phyloP scores from a whole-genome alignment of 1,140 invertebrate species.

The Metaphire vulgaris region DNA sequence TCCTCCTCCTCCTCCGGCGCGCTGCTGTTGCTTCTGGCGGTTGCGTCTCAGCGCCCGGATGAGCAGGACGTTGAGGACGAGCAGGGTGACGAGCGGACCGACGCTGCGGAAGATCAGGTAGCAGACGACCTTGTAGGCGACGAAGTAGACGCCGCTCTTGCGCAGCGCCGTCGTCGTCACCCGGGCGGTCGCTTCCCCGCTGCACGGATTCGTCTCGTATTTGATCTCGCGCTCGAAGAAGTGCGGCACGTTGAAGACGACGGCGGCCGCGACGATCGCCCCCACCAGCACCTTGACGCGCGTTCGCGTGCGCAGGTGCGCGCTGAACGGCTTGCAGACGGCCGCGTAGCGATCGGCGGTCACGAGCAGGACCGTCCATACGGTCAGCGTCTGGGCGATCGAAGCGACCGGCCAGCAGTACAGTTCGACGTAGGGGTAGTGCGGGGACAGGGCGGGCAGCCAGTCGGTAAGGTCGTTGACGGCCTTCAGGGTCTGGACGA shows the following conservation, averaged over 20 bases:
- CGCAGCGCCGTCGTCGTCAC: conserved; percentile 14
- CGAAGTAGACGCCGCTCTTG: conserved; percentile 22
- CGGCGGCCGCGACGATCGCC: conserved; percentile 10
- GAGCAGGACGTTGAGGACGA: conserved; percentile 26
- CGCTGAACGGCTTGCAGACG: conserved; percentile 24
- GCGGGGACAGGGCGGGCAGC: conserved; percentile 9
- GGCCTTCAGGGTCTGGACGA: conserved; percentile 28
- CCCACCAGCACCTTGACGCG: conserved; percentile 10
- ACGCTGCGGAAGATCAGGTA: conserved; percentile 27
- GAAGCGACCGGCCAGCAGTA: conserved; percentile 24
- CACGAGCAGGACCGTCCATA: conserved; percentile 29
- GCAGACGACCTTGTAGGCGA: conserved; percentile 28
- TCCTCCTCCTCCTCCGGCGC: background rate
- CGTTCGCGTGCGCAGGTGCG: conserved; percentile 14
- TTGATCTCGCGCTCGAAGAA: conserved; percentile 28
- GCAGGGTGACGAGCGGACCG: conserved; percentile 24
- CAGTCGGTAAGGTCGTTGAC: conserved; percentile 26
- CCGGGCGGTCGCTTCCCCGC: background rate
- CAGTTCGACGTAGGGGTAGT: conserved; percentile 22
- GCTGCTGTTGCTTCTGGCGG: background rate
- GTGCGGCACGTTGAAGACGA: conserved; percentile 28
- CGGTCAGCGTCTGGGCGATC: conserved; percentile 28
- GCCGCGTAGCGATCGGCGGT: conserved; percentile 29
- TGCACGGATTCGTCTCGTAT: conserved; percentile 2
- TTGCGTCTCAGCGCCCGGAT: conserved; percentile 16